These are phyloP conservation scores for Druceiella hillmani DNA, from an alignment of 2,888 invertebrate genomes.

Conservation along the genomic window DNA sequence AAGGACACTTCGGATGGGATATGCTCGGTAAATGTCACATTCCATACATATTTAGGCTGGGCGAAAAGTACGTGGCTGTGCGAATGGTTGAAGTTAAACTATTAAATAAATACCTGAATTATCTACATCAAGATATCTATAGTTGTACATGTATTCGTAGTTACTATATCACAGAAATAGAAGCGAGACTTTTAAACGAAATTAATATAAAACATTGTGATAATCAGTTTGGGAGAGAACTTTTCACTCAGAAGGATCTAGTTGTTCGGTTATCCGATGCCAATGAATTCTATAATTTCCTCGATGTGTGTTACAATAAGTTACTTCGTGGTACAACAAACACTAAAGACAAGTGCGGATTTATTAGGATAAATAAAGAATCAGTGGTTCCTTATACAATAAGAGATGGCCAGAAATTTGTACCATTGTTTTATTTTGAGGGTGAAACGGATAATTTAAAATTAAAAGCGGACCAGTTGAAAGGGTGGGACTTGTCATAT, in stretches of 20 bases:
- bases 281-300: slow-evolving; percentile 83
- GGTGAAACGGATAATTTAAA: slow-evolving; percentile 90
- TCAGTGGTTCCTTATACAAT: slow-evolving; percentile 91
- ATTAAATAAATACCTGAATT: slow-evolving; percentile 82
- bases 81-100: slow-evolving; percentile 90
- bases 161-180: slow-evolving; percentile 88
- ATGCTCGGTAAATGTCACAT: slow-evolving; percentile 80
- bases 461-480: slow-evolving; percentile 78
- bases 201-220: slow-evolving; percentile 92
- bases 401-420: slow-evolving; percentile 77
- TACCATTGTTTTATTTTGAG: slow-evolving; percentile 82
- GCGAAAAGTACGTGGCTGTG: slow-evolving; percentile 88
- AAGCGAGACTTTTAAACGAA: slow-evolving; percentile 85
- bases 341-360: slow-evolving; percentile 77
- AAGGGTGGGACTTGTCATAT: slow-evolving; percentile 90
- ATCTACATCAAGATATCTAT: slow-evolving; percentile 84
- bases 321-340: slow-evolving; percentile 66
- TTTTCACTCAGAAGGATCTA: slow-evolving; percentile 83
- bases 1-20: slow-evolving; percentile 88
- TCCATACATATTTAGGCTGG: slow-evolving; percentile 80
- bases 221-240: slow-evolving; percentile 80
- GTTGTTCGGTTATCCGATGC: slow-evolving; percentile 87
- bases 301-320: slow-evolving; percentile 86
- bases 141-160: slow-evolving; percentile 88
- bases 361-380: slow-evolving; percentile 87